These are phyloP conservation scores for Atherinosoma microstoma DNA, from an alignment of 2,797 vertebrate species.

Conservation along the genomic window DNA sequence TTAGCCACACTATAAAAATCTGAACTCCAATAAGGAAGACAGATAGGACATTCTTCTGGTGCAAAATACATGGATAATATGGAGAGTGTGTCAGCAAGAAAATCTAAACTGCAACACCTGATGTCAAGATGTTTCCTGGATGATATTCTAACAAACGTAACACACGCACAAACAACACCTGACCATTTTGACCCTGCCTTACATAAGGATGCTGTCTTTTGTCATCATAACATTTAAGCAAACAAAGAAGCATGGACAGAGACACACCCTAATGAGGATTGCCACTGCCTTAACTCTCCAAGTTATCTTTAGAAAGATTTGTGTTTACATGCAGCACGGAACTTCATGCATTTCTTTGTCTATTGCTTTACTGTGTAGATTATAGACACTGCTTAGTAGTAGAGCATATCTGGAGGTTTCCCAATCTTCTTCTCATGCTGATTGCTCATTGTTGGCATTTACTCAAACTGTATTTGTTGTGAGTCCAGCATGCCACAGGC, in stretches of 20 bases:
- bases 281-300: constrained; percentile 2
- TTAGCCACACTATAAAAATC: neutral
- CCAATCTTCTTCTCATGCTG: constrained; percentile 7
- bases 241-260: constrained; percentile 1
- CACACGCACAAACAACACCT: constrained; percentile 37
- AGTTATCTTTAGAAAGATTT: neutral
- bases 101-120: neutral
- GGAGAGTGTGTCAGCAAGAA: neutral
- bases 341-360: constrained; percentile 4
- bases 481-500: constrained; percentile 47
- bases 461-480: constrained; percentile 47
- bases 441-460: constrained; percentile 10
- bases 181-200: constrained; percentile 33
- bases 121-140: constrained; percentile 3
- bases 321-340: neutral
- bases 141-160: constrained; percentile 11
- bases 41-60: neutral
- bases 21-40: neutral
- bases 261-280: constrained; percentile 15
- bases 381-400: neutral
- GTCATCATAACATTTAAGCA: constrained; percentile 38
- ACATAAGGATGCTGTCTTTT: constrained; percentile 38
- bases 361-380: neutral
- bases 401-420: constrained; percentile 6
- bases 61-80: neutral